These are phyloP conservation scores for Globia sparganii DNA, from an alignment of 2,888 invertebrate species.

Conservation along the genomic window DNA sequence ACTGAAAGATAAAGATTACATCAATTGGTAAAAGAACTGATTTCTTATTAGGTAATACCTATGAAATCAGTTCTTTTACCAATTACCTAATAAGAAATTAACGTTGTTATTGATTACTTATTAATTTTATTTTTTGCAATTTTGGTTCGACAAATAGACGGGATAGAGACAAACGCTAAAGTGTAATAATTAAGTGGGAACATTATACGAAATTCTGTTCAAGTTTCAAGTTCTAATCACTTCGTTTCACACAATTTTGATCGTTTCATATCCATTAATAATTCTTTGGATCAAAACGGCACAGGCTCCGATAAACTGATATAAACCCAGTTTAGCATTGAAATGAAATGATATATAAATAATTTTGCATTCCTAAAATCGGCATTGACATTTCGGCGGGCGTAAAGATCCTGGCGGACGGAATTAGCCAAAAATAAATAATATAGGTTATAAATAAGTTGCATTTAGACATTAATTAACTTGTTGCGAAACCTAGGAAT, in stretches of 20 bases:
- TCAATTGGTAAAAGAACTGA: too few relatives aligned
- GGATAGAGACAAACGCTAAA: neutral
- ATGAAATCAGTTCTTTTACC: too few relatives aligned
- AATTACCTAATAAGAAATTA: too few relatives aligned
- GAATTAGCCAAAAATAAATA: constrained; percentile 37
- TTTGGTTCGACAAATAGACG: neutral
- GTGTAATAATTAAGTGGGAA: too few relatives aligned
- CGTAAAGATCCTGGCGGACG: constrained; percentile 29
- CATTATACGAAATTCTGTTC: too few relatives aligned
- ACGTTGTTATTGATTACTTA: too few relatives aligned
- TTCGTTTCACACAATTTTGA: neutral
- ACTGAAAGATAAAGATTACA: neutral
- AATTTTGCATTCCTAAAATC: constrained; percentile 54
- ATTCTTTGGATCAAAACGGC: neutral
- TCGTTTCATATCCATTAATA: neutral
- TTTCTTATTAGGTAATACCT: too few relatives aligned
- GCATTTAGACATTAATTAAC: constrained; percentile 34
- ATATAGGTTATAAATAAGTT: constrained; percentile 23
- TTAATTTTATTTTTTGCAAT: neutral
- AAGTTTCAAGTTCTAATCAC: neutral
- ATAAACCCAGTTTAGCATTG: constrained; percentile 46
- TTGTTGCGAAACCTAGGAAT: constrained; percentile 75
- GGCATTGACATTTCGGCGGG: constrained; percentile 72
- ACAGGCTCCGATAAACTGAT: constrained; percentile 16
- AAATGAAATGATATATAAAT: constrained; percentile 36